phyloP scores from a whole-genome alignment of 2,888 invertebrate genomes.

The Nysson spinosus region DNA sequence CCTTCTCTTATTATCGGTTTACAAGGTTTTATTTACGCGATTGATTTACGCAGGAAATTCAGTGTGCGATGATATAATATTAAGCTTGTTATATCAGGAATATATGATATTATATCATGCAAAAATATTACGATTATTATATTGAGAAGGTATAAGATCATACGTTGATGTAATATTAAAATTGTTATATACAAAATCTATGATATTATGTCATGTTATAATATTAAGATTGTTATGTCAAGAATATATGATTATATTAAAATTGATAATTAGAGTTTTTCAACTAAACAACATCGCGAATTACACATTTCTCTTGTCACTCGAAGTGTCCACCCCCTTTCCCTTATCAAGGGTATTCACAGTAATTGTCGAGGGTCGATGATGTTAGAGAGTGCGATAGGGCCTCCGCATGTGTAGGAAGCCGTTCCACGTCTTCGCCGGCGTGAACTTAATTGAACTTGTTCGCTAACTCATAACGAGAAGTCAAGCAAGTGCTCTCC shows the following conservation, averaged over 20 bases:
- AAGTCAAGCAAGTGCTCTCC: slow-evolving; percentile 75
- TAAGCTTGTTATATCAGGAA: too few relatives aligned
- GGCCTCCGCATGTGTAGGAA: slow-evolving; percentile 65
- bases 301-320: neutral
- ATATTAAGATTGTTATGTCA: too few relatives aligned
- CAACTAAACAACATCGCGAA: neutral
- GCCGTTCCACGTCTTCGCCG: slow-evolving; percentile 65
- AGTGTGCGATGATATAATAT: too few relatives aligned
- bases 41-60: neutral
- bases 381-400: slow-evolving; percentile 41
- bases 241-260: too few relatives aligned
- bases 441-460: slow-evolving; percentile 76
- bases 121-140: too few relatives aligned
- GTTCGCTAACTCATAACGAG: slow-evolving; percentile 77
- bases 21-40: slow-evolving; percentile 17
- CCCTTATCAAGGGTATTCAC: slow-evolving; percentile 8
- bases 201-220: too few relatives aligned
- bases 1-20: slow-evolving; percentile 13
- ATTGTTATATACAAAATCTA: too few relatives aligned
- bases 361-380: slow-evolving; percentile 39
- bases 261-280: neutral
- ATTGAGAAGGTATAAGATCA: too few relatives aligned
- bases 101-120: too few relatives aligned
- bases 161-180: too few relatives aligned
- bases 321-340: slow-evolving; percentile 9